These are phyloP conservation scores for Adelosebastes latens DNA, from an alignment of 2,797 vertebrate genomes.

Conservation along the genomic window DNA sequence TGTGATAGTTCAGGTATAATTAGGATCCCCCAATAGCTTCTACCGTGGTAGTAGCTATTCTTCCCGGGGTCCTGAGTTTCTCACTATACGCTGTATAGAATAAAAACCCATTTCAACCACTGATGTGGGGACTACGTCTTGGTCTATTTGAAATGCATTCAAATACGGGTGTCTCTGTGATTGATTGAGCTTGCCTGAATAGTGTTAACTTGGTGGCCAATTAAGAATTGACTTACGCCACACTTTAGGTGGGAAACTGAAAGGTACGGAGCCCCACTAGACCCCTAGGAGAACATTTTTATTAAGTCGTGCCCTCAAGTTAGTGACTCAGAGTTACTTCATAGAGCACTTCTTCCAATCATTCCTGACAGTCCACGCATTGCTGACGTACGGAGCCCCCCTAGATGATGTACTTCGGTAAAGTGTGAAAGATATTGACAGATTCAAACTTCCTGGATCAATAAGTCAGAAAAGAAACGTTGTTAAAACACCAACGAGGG, in stretches of 20 bases:
- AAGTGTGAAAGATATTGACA: no score
- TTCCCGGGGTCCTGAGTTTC: conserved; percentile 24
- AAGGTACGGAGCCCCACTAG: neutral
- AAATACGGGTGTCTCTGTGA: conserved; percentile 35
- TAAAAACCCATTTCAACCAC: conserved; percentile 72
- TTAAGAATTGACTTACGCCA: neutral
- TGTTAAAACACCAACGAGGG: no score
- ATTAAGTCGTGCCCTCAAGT: no score
- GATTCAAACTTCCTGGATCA: no score
- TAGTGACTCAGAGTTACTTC: no score
- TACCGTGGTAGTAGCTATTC: neutral
- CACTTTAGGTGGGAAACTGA: neutral
- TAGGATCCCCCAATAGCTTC: conserved; percentile 26
- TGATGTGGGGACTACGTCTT: neutral
- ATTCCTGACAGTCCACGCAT: no score
- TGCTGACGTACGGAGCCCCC: no score
- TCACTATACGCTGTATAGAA: conserved; percentile 7
- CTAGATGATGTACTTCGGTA: no score
- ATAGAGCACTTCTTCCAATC: no score
- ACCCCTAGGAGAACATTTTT: no score
- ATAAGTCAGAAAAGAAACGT: no score
- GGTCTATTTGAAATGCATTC: conserved; percentile 47
- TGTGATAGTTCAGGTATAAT: neutral
- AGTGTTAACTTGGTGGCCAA: neutral
- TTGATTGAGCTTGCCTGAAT: conserved; percentile 27